Base-by-base conservation (phyloP, 2,797 vertebrate species). In the Pangasius sanitwongsei region DNA sequence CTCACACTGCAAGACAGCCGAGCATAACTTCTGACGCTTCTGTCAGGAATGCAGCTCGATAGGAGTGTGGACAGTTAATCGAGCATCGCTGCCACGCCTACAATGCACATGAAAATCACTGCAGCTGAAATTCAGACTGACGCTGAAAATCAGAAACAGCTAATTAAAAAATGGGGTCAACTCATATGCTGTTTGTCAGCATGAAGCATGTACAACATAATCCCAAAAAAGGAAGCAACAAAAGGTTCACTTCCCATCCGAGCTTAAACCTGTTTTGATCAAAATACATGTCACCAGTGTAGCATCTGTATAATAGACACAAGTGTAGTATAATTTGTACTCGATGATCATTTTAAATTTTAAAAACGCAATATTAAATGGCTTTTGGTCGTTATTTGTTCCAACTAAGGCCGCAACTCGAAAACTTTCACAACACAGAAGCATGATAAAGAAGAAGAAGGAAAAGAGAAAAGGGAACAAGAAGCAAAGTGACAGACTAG, bases 371-470 rank as follows among this genome's bases (percentile, higher is more conserved):
- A 28, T 2, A 57, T 34, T 53, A 65, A 31, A 63, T 41, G 9
- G 34, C 20, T 28, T 63, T 44, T 44, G 28, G n/a, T 69, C 11
- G 20, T 41, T n/a, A 59, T 31, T 61, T 77, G 37, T 16, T 77
- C 34, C 12, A 37, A 28, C 23, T 18, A 15, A 59, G 41, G 16
- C 57, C 1, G 0, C 28, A 12, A 83, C 48, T 37, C 44, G 70
- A 85, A 85, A 53, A 9, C 44, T 50, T 85, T 20, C 53, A 81
- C 44, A 57, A 59, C 55, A 53, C 9, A 25, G 8, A 86, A 86
- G 59, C 37, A 55, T 63, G 13, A 81, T 37, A 25, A 67, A 86
- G 41, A 80, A 86, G 63, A 78, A 74, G 78, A 70, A 85, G 83
- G 13, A 69, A 44, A 65, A 31, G n/a, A 80, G 23, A 81, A 83